These are phyloP conservation scores for Stegostoma tigrinum DNA, from an alignment of 2,113 vertebrate species.

Conservation along the genomic window DNA sequence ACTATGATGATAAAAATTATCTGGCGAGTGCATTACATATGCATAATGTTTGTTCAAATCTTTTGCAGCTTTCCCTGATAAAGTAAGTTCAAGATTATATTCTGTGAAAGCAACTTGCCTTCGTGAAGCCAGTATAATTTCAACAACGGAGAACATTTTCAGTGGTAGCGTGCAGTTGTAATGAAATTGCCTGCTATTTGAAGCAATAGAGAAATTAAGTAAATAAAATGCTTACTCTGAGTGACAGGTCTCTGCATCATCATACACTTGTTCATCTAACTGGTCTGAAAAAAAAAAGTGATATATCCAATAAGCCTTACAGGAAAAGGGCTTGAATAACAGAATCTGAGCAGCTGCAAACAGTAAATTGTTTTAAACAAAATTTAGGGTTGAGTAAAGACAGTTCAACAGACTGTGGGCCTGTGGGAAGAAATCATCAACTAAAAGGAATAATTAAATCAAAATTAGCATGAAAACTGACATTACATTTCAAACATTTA, in stretches of 20 bases:
- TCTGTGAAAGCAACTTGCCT: background rate
- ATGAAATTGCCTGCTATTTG: background rate
- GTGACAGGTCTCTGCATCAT: conserved; percentile 58
- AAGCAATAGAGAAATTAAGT: background rate
- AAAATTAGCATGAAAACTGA: background rate
- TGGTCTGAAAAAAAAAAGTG: conserved; percentile 67
- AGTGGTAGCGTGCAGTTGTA: background rate
- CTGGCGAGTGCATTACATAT: background rate
- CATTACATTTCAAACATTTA: background rate
- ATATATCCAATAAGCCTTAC: conserved; percentile 28
- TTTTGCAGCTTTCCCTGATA: background rate
- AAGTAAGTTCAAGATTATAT: background rate
- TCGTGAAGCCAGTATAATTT: background rate
- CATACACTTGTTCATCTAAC: conserved; percentile 66
- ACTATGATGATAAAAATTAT: background rate
- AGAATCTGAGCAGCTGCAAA: background rate
- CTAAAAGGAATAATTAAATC: background rate
- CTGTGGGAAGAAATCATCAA: background rate
- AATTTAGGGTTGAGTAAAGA: background rate
- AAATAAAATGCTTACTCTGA: conserved; percentile 48
- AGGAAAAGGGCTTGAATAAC: background rate
- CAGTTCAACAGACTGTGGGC: background rate
- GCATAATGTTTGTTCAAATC: background rate
- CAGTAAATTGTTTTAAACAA: background rate
- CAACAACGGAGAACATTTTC: background rate